Base-by-base conservation (phyloP, 2,888 invertebrate species). In the Lochmaea crataegi region DNA sequence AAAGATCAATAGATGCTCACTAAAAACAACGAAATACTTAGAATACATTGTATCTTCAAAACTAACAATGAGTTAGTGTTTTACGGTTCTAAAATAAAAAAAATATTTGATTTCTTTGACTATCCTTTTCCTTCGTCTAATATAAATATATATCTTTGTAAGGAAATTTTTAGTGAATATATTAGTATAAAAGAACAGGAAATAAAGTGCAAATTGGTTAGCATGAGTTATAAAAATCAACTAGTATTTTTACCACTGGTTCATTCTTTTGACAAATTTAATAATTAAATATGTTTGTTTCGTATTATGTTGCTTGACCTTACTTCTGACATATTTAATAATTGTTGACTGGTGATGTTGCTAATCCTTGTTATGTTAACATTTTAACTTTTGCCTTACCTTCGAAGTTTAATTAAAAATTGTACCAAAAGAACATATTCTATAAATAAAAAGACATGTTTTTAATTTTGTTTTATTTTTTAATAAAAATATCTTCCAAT, bases 201-300 rank as follows among this genome's bases (percentile, higher is more conserved):
- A 65, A 71, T 71, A 51, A 66, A 60, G 53, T 71, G 60, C 65
- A 71, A 71, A 65, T 65, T 71, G 71, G 51, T 65, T 7, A 26
- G 71, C 58, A 65, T 71, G 58, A 61, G 53, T 48, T 71, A n/a
- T n/a, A n/a, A n/a, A n/a, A n/a, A n/a, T n/a, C n/a, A n/a, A n/a
- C n/a, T n/a, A n/a, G n/a, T n/a, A n/a, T n/a, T 71, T 60, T 71
- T 65, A 61, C 71, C 66, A 65, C 65, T 71, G 58, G 71, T 71
- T 71, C 65, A 71, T 71, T 58, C 65, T 71, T 45, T 65, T n/a
- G 71, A 65, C 58, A 57, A 48, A 58, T 71, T 71, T 58, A 65
- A 65, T 70, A 57, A 65, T 42, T 41, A 70, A 70, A 45, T 18
- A 42, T 58, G 57, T 1, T 56, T 61, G 32, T n/a, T n/a, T n/a